phyloP scores from a whole-genome alignment of 2,888 invertebrate species.

The Neoaliturus tenellus region DNA sequence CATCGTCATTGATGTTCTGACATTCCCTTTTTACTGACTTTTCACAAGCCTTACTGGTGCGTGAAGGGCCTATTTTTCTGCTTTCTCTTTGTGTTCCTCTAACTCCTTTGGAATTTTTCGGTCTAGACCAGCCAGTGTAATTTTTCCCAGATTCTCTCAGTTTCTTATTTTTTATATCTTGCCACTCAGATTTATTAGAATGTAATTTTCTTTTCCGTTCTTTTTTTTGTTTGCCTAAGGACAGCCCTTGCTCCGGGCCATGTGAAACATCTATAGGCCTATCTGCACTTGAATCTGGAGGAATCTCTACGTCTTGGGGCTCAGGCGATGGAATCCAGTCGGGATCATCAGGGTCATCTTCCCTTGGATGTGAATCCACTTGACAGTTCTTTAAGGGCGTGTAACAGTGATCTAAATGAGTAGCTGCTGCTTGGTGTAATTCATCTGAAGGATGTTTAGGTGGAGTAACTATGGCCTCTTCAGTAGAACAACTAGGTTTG shows the following conservation, averaged over 20 bases:
- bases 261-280: too few relatives aligned
- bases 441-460: background rate
- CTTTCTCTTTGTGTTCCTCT: conserved; percentile 31
- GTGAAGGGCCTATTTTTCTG: conserved; percentile 40
- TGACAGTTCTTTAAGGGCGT: too few relatives aligned
- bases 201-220: background rate
- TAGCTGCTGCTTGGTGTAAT: background rate
- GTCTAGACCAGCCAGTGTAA: conserved; percentile 30
- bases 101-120: conserved; percentile 34
- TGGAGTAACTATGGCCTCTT: background rate
- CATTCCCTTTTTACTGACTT: conserved; percentile 24
- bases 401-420: too few relatives aligned
- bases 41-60: conserved; percentile 31
- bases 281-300: background rate
- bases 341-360: background rate
- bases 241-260: background rate
- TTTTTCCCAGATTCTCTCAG: conserved; percentile 48
- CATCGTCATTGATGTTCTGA: conserved; percentile 24
- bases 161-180: conserved; percentile 15
- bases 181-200: conserved; percentile 6
- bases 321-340: background rate
- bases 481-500: background rate
- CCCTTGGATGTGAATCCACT: background rate
- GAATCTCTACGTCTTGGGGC: background rate
- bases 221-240: background rate